Conservation (phyloP, 2,113 vertebrate genomes). For the Phylloscopus whistleri region DNA sequence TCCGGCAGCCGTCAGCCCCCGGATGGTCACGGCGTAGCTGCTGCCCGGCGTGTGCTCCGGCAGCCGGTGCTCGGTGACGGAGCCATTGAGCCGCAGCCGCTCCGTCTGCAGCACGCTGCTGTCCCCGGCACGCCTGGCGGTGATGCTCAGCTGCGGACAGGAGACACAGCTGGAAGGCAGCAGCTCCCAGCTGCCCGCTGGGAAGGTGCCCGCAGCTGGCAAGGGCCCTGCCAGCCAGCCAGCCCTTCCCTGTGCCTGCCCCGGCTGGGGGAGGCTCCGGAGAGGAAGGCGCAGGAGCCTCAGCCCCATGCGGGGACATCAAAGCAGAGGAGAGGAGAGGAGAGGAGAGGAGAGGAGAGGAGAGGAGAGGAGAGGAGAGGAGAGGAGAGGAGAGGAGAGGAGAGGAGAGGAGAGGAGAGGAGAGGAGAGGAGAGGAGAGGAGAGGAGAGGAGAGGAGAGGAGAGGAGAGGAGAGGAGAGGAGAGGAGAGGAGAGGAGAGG, state of each 20-base stretch:
- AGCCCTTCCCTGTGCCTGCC: not conserved
- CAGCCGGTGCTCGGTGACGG: not conserved
- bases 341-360: too few species aligned
- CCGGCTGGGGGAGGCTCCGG: rapidly evolving
- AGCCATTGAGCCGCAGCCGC: not conserved
- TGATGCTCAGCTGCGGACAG: not conserved
- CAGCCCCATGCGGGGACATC: rapidly evolving
- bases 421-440: too few species aligned
- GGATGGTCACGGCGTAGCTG: not conserved
- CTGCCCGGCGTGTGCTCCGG: not conserved
- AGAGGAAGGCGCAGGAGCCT: not conserved
- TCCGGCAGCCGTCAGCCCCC: not conserved
- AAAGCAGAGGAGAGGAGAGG: too few species aligned
- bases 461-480: too few species aligned
- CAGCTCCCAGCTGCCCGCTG: not conserved
- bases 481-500: too few species aligned
- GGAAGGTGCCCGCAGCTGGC: not conserved
- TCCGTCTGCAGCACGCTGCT: not conserved
- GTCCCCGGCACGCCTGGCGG: not conserved
- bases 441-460: too few species aligned
- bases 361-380: too few species aligned
- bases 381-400: too few species aligned
- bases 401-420: too few species aligned
- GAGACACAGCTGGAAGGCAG: not conserved
- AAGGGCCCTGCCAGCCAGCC: not conserved